Percentiles rank a stretch among this genome's conserved stretches.
Evolutionary conservation across 2,113 vertebrate species (phyloP).

Genomic region (Oreotragus oreotragus): DNA sequence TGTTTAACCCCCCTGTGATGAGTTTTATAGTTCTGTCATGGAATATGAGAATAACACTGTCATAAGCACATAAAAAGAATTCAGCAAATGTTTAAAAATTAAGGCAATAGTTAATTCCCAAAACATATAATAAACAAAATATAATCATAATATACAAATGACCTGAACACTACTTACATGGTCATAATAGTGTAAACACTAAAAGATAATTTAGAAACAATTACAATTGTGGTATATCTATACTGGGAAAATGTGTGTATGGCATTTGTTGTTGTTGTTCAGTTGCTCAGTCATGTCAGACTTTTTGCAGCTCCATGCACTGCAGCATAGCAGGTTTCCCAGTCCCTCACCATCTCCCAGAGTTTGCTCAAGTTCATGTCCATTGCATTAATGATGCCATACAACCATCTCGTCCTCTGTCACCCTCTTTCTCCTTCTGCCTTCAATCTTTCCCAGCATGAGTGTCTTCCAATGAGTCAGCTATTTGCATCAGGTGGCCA

Average conservation of each 20-base stretch:
- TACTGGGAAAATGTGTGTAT: background rate
- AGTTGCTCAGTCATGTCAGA: background rate
- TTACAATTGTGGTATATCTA: background rate
- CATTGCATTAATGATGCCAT: background rate
- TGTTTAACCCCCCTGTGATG: background rate
- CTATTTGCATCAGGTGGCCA: background rate
- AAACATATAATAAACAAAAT: background rate
- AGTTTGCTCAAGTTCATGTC: background rate
- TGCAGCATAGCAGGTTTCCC: background rate
- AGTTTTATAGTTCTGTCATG: background rate
- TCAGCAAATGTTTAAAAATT: background rate
- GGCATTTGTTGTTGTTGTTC: background rate
- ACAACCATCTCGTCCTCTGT: background rate
- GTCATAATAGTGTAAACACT: background rate
- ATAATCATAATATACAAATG: background rate
- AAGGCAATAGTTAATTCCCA: background rate
- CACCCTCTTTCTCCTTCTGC: background rate
- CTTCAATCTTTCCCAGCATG: background rate
- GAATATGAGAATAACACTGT: background rate
- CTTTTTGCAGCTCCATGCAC: background rate
- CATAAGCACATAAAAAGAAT: background rate
- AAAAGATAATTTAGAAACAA: conserved; percentile 2
- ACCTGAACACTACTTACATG: background rate
- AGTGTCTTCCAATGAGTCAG: background rate
- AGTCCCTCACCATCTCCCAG: background rate